Conservation (phyloP, 2,113 vertebrate genomes). For the Trichomycterus rosablanca region DNA sequence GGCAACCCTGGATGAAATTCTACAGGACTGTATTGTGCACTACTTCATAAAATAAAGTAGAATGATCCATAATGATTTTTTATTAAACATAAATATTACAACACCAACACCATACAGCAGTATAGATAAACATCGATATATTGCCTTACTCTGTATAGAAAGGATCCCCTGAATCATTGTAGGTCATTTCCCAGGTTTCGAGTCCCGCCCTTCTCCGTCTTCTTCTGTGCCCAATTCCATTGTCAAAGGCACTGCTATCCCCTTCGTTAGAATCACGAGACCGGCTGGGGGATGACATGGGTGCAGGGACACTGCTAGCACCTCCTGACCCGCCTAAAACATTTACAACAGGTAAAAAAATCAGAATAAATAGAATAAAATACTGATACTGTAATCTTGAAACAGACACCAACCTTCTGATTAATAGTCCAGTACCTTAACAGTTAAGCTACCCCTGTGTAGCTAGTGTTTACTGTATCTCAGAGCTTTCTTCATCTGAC, state of each 20-base stretch:
- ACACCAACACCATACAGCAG: not conserved
- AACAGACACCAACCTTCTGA: no score
- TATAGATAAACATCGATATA: no score
- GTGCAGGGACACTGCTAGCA: slow-evolving; percentile 52
- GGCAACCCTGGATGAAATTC: not conserved
- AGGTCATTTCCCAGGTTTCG: slow-evolving; percentile 68
- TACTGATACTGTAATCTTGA: no score
- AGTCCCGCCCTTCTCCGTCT: slow-evolving; percentile 34
- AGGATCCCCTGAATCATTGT: slow-evolving; percentile 63
- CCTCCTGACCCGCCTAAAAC: slow-evolving; percentile 42
- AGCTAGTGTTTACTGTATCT: no score
- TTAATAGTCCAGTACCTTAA: no score
- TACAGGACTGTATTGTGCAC: not conserved
- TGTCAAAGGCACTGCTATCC: slow-evolving; percentile 52
- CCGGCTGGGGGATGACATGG: slow-evolving; percentile 58
- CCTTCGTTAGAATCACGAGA: slow-evolving; percentile 60
- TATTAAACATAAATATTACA: not conserved
- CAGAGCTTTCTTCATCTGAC: no score
- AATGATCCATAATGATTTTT: no score
- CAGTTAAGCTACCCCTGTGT: no score
- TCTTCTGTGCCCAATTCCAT: slow-evolving; percentile 40
- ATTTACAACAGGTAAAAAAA: not conserved
- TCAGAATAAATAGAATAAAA: not conserved
- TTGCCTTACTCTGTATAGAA: slow-evolving; percentile 63
- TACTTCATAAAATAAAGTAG: not conserved